Base-by-base conservation (phyloP, 2,797 vertebrate species). In the Rhadinocentrus ornatus region DNA sequence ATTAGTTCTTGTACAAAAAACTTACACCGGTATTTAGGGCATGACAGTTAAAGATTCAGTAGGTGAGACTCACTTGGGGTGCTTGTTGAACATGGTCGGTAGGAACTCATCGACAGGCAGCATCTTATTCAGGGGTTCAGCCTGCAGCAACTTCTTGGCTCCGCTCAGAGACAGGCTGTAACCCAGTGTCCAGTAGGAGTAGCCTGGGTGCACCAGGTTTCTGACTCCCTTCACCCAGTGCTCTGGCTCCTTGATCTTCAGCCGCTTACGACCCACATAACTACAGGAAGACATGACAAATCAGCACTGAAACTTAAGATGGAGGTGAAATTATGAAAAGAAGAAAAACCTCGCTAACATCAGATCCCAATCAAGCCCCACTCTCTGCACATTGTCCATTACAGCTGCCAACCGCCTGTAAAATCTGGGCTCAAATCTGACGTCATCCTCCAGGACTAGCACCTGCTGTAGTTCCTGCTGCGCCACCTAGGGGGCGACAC, bases 361-460 rank as follows among this genome's bases (percentile, higher is more conserved):
- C 12, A 44, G 92, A 37, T 97, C 96, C 96, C 96, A 97, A 39
- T 9, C 48, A 37, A 24, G 11, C 4, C 1, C 4, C 0, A 7
- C 29, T 32, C 13, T 85, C 84, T 50, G 83, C 90, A 96, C 89
- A 46, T 95, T 92, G 1, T 89, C 89, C 95, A 97, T 96, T 66
- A 97, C 73, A 67, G 88, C 92, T 76, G 86, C 61, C 54, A 97
- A 90, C 59, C 91, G 94, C 70, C 89, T 94, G 83, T 94, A 92
- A 82, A 97, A 96, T 66, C 96, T 93, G 67, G 93, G 89, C 73
- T 97, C 95, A 57, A 96, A 96, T 56, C 95, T 95, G 50, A 96
- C 94, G 0, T 96, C 96, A 0, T 96, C 96, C 81, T 97, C 96
- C 61, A 96, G 94, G 39, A 96, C 94, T 0, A 96, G 93, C 0